These are phyloP conservation scores for Dynastes hyllus DNA, from an alignment of 2,888 invertebrate genomes.

Conservation along the genomic window DNA sequence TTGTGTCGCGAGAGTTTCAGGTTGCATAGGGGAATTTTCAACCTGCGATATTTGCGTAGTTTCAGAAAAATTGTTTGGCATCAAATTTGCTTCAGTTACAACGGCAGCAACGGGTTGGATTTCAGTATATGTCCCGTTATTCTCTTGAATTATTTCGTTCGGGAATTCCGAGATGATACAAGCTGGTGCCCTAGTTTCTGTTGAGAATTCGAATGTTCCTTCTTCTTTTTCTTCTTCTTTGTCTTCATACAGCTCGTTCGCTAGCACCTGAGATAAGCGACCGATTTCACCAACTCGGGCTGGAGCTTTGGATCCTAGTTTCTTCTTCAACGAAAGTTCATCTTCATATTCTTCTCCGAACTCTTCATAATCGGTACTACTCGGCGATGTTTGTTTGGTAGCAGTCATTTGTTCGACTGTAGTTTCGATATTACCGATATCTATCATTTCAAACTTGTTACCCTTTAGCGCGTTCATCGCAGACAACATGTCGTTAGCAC, in stretches of 20 bases:
- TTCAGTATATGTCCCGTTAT: too few relatives aligned
- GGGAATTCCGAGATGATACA: background rate
- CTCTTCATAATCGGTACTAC: background rate
- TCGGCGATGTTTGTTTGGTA: background rate
- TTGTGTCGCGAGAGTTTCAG: constrained; percentile 13
- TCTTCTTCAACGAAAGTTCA: background rate
- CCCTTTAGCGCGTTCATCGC: background rate
- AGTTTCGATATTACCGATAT: background rate
- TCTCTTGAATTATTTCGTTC: background rate
- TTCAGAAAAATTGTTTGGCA: background rate
- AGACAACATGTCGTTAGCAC: background rate
- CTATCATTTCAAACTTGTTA: too few relatives aligned
- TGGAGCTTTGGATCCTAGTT: background rate
- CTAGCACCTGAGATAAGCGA: constrained; percentile 12
- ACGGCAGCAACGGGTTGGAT: too few relatives aligned
- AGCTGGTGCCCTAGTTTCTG: background rate
- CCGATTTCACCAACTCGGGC: background rate
- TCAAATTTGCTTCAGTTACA: background rate
- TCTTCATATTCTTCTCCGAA: background rate
- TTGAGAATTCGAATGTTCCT: background rate
- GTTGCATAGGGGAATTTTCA: background rate
- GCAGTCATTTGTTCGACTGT: background rate
- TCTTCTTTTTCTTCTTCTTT: background rate
- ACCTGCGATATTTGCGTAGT: background rate
- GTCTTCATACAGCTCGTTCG: constrained; percentile 6